A percentile compares a stretch with the other conserved stretches of the same genome.
phyloP scores from a whole-genome alignment of 2,113 vertebrate genomes.

The Petroica traversi region DNA sequence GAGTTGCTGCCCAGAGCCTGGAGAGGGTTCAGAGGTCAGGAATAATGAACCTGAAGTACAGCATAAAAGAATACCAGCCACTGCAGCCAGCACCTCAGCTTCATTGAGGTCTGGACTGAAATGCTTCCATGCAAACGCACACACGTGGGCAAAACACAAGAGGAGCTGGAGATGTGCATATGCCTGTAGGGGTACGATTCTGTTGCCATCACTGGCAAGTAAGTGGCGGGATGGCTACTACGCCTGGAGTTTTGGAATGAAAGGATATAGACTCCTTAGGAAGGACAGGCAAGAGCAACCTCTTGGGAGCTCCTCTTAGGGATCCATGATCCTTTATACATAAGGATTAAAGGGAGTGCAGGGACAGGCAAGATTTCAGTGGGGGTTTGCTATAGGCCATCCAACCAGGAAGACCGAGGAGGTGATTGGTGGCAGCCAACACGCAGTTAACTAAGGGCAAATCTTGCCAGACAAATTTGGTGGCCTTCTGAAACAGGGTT shows the following conservation, averaged over 20 bases:
- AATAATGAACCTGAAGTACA: not conserved
- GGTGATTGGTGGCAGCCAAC: not conserved
- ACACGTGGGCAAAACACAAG: not conserved
- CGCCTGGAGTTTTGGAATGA: not conserved
- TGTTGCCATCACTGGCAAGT: not conserved
- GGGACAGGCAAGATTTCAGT: not conserved
- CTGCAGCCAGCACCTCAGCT: not conserved
- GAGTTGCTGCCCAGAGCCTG: not conserved
- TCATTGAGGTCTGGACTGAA: not conserved
- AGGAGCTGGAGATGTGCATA: not conserved
- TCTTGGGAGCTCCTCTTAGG: not conserved
- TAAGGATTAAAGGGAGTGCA: not conserved
- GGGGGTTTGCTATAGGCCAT: not conserved
- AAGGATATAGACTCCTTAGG: not conserved
- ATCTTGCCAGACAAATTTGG: not conserved
- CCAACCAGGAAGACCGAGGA: rapidly evolving
- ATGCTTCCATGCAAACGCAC: not conserved
- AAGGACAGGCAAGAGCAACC: not conserved
- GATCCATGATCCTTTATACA: not conserved
- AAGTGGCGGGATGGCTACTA: not conserved
- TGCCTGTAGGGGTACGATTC: not conserved
- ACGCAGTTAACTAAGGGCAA: not conserved
- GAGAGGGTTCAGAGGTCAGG: not conserved
- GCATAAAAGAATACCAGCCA: not conserved
- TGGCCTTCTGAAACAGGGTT: not conserved